phyloP scores from a whole-genome alignment of 2,113 vertebrate species.

The Chloebia gouldiae region DNA sequence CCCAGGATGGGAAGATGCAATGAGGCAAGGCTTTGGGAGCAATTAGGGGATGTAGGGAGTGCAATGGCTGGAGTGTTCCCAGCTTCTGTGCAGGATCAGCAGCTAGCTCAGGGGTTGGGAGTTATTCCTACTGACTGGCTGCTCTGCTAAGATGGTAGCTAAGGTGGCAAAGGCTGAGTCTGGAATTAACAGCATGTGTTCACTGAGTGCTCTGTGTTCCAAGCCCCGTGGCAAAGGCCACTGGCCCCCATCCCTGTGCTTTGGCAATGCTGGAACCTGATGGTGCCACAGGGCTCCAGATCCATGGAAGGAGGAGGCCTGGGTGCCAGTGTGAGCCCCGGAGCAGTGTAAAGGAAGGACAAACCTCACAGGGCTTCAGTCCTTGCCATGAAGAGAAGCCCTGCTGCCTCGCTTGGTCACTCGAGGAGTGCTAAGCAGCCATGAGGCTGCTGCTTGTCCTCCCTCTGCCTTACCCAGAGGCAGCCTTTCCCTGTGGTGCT shows the following conservation, averaged over 20 bases:
- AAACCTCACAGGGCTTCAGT: neutral
- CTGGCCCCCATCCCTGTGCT: neutral
- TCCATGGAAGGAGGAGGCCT: neutral
- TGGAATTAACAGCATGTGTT: neutral
- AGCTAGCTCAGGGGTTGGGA: neutral
- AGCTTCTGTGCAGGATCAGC: fast-evolving
- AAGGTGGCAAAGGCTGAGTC: neutral
- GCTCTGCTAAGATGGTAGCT: neutral
- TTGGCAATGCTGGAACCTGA: neutral
- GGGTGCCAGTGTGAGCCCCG: fast-evolving
- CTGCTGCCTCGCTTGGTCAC: neutral
- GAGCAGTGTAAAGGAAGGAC: neutral
- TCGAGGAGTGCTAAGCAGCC: neutral
- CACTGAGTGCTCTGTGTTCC: neutral
- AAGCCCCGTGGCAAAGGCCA: neutral
- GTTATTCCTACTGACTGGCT: neutral
- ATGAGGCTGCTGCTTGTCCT: fast-evolving
- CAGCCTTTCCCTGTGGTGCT: fast-evolving
- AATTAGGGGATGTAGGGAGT: neutral
- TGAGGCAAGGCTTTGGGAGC: neutral
- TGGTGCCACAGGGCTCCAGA: neutral
- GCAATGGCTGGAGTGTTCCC: neutral
- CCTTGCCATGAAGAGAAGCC: neutral
- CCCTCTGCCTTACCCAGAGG: neutral
- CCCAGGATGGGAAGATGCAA: neutral